Conservation (phyloP, 1,140 invertebrate genomes). For the Zeugodacus cucurbitae region DNA sequence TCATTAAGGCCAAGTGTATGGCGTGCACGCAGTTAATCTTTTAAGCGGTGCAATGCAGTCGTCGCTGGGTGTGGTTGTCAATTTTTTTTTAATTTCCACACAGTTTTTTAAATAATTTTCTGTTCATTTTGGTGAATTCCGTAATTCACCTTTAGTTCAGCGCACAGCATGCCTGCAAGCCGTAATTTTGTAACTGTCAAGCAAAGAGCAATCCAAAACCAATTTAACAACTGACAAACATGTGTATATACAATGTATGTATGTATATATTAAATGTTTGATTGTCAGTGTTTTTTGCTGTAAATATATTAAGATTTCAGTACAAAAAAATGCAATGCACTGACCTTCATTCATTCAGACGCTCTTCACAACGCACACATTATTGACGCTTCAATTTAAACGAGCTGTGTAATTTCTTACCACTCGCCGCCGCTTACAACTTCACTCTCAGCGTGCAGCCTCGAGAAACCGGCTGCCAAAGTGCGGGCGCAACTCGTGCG, state of each 20-base stretch:
- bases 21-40: constrained; percentile 9
- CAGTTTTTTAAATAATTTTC: not conserved
- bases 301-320: not conserved
- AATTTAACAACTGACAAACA: not conserved
- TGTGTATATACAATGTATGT: not conserved
- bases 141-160: not conserved
- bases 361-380: not conserved
- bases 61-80: not conserved
- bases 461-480: not conserved
- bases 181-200: constrained; percentile 25
- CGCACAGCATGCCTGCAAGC: not conserved
- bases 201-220: not conserved
- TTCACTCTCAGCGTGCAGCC: not conserved
- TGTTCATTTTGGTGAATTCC: not conserved
- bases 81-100: not conserved
- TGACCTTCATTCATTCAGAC: not conserved
- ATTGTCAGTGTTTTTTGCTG: not conserved
- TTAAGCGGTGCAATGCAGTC: not conserved
- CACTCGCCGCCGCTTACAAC: not conserved
- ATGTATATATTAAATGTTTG: not conserved
- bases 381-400: constrained; percentile 9
- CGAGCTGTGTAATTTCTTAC: not conserved
- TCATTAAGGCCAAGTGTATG: not conserved
- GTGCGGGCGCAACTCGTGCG: not conserved
- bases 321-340: not conserved